phyloP scores from a whole-genome alignment of 2,888 invertebrate species.

The Luperina testacea region DNA sequence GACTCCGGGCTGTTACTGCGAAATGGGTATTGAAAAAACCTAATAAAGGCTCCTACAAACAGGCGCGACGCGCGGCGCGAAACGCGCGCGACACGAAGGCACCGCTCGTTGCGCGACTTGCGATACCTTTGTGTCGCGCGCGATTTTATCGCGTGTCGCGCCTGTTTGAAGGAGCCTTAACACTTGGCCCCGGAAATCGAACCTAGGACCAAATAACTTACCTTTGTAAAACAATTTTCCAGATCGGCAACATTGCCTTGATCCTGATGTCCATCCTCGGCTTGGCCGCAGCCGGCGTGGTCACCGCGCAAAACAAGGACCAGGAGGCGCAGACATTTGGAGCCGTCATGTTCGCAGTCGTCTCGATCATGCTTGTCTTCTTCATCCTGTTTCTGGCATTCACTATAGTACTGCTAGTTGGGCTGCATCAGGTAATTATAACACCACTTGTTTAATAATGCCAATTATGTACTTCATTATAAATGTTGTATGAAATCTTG shows the following conservation, averaged over 20 bases:
- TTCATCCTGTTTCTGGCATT: slow-evolving; percentile 56
- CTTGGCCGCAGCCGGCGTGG: slow-evolving; percentile 28
- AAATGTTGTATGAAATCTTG: not conserved
- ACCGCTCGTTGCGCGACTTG: too few relatives aligned
- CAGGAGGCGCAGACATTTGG: rapidly evolving
- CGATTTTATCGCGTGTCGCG: too few relatives aligned
- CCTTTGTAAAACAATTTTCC: slow-evolving; percentile 25
- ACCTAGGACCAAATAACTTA: not conserved
- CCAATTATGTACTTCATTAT: not conserved
- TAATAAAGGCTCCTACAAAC: too few relatives aligned
- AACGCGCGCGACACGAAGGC: too few relatives aligned
- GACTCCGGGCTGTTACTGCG: too few relatives aligned
- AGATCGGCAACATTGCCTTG: slow-evolving; percentile 56
- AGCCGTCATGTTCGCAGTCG: not conserved
- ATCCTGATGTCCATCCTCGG: slow-evolving; percentile 42
- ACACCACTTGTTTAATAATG: not conserved
- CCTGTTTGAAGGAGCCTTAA: too few relatives aligned
- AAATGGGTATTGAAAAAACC: not conserved
- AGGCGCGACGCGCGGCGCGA: too few relatives aligned
- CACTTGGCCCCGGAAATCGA: not conserved
- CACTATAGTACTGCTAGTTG: slow-evolving; percentile 62
- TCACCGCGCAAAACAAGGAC: slow-evolving; percentile 10
- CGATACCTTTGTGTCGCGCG: too few relatives aligned
- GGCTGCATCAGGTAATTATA: slow-evolving; percentile 65
- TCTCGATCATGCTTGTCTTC: slow-evolving; percentile 39